These are phyloP conservation scores for Fratercula arctica DNA, from an alignment of 2,797 vertebrate species.

Conservation along the genomic window DNA sequence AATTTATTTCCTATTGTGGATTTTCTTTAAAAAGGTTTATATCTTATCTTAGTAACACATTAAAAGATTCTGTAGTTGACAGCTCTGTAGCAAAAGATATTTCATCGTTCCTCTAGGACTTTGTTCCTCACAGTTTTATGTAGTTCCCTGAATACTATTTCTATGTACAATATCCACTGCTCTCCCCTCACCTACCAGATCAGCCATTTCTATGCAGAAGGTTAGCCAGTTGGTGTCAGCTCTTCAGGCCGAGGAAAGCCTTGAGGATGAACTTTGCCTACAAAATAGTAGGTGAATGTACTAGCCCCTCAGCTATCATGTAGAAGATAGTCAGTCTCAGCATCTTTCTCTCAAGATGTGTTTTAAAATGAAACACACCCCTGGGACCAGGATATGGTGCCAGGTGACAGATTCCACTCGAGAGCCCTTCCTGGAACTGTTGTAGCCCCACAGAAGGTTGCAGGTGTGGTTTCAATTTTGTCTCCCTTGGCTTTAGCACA, in stretches of 20 bases:
- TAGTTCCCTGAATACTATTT: not conserved
- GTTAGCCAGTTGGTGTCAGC: not conserved
- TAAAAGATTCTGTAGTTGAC: constrained; percentile 34
- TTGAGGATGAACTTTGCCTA: not conserved
- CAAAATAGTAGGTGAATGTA: not conserved
- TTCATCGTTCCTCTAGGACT: constrained; percentile 47
- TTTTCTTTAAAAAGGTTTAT: constrained; percentile 25
- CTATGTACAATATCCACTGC: not conserved
- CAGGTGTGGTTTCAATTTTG: not conserved
- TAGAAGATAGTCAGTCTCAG: not conserved
- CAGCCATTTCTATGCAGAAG: not conserved
- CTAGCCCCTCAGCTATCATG: not conserved
- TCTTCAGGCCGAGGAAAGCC: not conserved
- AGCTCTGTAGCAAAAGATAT: constrained; percentile 15
- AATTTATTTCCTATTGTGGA: constrained; percentile 34
- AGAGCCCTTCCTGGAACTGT: not conserved
- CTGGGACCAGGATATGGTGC: not conserved
- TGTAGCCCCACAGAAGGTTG: not conserved
- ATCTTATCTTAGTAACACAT: constrained; percentile 37
- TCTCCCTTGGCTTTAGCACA: not conserved
- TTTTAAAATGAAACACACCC: not conserved
- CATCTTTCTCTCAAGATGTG: not conserved
- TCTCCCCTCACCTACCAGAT: not conserved
- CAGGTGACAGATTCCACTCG: not conserved
- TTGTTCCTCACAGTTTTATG: constrained; percentile 50